Base-by-base conservation (phyloP, 92 coral and sea anemone species). In the Epizoanthus ramosus region DNA sequence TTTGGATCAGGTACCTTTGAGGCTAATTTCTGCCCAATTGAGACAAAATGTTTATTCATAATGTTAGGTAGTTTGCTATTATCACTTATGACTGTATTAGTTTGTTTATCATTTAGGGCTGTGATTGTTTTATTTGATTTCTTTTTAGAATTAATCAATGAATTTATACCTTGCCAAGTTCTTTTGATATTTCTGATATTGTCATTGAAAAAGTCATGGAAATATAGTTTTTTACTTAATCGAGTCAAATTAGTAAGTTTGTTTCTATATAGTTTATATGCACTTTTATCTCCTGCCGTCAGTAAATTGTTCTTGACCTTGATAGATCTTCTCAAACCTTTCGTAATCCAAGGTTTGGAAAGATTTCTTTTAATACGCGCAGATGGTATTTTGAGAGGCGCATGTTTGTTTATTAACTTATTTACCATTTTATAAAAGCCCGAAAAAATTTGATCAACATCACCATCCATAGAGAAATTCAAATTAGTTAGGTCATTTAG, bases 351-450 rank as follows among this genome's bases (percentile, higher is more conserved):
- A 25, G 73, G 73, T 68, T 68, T 68, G 17, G 73, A 68, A 68
- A 68, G 22, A 69, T 39, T 18, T 69, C 56, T 69, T 69, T 37
- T 31, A 16, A 24, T 37, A 24, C 47, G 74, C 17, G 54, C 56
- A 16, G 74, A 79, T n/a, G 57, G 70, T 60, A 17, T 79, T 79
- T 79, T 79, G 13, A 79, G 58, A 14, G 84, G 84, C 31, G 84
- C 84, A 59, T 79, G 84, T 79, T 79, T 59, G 58, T 79, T 63
- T 31, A 79, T 39, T 23, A 79, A 24, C 57, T 79, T 79, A 50
- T 79, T 79, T 16, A 79, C 41, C 58, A 63, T 79, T 37, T 25
- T 25, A 65, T 79, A 79, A 8, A 79, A 79, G n/a, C 57, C 19
- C 22, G 50, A 24, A 79, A 79, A 79, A 10, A 63, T 63, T 59